These are phyloP conservation scores for Drosophila oshimai DNA, from an alignment of 1,140 invertebrate genomes.

Conservation along the genomic window DNA sequence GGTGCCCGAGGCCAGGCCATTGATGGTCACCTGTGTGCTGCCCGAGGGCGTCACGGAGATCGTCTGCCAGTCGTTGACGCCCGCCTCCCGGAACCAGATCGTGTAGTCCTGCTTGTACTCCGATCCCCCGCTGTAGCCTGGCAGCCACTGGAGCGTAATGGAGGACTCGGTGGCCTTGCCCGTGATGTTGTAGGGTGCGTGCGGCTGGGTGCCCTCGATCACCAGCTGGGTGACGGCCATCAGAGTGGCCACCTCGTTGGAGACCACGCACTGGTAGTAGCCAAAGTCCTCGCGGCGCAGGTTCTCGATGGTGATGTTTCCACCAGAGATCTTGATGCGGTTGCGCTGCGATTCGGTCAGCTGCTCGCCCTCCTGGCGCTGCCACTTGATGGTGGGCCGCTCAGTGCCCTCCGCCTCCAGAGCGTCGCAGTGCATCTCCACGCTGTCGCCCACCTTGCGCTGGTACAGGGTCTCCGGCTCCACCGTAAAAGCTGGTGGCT, in stretches of 20 bases:
- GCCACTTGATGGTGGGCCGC: constrained; percentile 94
- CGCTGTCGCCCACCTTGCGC: constrained; percentile 93
- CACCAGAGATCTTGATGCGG: constrained; percentile 89
- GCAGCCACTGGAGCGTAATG: constrained; percentile 95
- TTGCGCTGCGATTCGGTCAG: constrained; percentile 87
- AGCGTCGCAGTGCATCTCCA: constrained; percentile 96
- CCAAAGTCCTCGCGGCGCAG: constrained; percentile 95
- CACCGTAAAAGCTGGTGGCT: constrained; percentile 92
- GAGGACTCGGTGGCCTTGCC: constrained; percentile 93
- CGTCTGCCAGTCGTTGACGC: constrained; percentile 93
- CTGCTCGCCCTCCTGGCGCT: constrained; percentile 91
- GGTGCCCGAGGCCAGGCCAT: constrained; percentile 93
- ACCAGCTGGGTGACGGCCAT: constrained; percentile 94
- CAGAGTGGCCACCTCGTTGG: constrained; percentile 97
- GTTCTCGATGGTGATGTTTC: constrained; percentile 95
- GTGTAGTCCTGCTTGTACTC: constrained; percentile 97
- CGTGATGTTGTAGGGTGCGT: constrained; percentile 97
- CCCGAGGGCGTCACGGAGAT: constrained; percentile 96
- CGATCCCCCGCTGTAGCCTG: constrained; percentile 96
- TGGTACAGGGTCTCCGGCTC: constrained; percentile 94
- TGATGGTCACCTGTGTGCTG: constrained; percentile 94
- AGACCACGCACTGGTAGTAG: constrained; percentile 96
- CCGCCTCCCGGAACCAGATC: constrained; percentile 94
- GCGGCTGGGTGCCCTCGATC: constrained; percentile 97
- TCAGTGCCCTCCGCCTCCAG: constrained; percentile 95